Percentiles rank a stretch among this genome's conserved stretches.
phyloP scores from a whole-genome alignment of 2,797 vertebrate species.

The Myripristis jacobus region DNA sequence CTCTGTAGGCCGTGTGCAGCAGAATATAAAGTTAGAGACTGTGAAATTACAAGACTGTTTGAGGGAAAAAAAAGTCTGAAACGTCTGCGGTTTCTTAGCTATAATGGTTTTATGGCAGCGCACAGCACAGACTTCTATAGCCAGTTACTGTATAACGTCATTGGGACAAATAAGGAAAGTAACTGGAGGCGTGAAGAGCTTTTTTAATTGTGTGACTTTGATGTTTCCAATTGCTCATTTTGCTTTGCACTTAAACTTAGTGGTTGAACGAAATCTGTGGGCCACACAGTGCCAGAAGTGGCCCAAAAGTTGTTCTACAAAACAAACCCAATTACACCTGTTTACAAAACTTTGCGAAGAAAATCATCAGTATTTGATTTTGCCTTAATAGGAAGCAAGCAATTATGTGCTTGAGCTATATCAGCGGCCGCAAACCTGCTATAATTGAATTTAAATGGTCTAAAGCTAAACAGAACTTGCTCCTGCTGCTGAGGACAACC shows the following conservation, averaged over 20 bases:
- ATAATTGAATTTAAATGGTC: conserved; percentile 37
- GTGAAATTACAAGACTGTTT: conserved; percentile 47
- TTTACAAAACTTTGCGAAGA: neutral
- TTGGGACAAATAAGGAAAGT: conserved; percentile 26
- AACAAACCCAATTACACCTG: neutral
- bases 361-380: conserved; percentile 23
- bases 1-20: conserved; percentile 1
- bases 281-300: no score
- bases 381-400: conserved; percentile 10
- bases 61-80: conserved; percentile 15
- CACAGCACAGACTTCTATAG: conserved; percentile 18
- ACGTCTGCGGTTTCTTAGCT: conserved; percentile 62
- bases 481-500: conserved; percentile 1
- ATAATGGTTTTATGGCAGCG: conserved; percentile 19
- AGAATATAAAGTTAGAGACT: conserved; percentile 12
- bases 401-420: conserved; percentile 18
- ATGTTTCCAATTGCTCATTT: conserved; percentile 9
- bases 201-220: conserved; percentile 3
- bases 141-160: conserved; percentile 42
- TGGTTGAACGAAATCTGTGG: no score
- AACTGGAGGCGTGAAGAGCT: neutral
- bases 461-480: conserved; percentile 28
- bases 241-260: neutral
- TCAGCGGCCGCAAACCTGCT: conserved; percentile 37
- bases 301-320: no score